Evolutionary conservation across 2,797 vertebrate species (phyloP), one percentile per base, ranked within the genome.

Genomic region (Enteromius mattozi): DNA sequence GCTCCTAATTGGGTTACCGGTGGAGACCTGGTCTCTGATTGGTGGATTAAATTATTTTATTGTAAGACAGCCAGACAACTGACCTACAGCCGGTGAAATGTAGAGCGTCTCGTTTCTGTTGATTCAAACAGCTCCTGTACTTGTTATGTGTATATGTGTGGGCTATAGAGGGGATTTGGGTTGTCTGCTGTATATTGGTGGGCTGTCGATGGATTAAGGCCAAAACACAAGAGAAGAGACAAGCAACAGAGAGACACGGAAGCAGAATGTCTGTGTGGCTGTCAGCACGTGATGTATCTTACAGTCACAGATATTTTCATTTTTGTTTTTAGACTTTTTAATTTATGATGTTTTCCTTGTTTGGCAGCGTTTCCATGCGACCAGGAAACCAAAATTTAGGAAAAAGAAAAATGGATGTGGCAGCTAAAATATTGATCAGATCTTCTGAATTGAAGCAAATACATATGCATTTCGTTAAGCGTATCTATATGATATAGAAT

Each of bases 161-260:
- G 87, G 56, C 66, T 86, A 85, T 90, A 91, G 85, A 74, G 87
- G 84, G 74, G 83, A 88, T 88, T 83, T 88, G 82, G 78, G 27
- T 90, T 88, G 86, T 80, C 66, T 47, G 84, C 61, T 70, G 88
- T 83, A 86, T 87, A 85, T 24, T 2, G 42, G 70, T 70, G 84
- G 80, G 87, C 70, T 54, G 66, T 45, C 59, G 86, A 89, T 92
- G 93, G 92, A 93, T 83, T 87, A 89, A 87, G 85, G 59, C 35
- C 81, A 78, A 87, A 83, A 72, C n/a, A 86, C 69, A 63, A 63
- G 75, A 80, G 61, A 79, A 78, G 56, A 63, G 49, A 66, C 27
- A 78, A 59, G 24, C n/a, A 65, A 40, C 13, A 83, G 75, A 79
- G 56, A 10, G 13, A 84, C 80, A 77, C 66, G 87, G 10, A 81